Percentiles rank a stretch among this genome's conserved stretches.
These are phyloP conservation scores for Platygyra sinensis DNA, from an alignment of 64 coral and sea anemone species.

Conservation along the genomic window DNA sequence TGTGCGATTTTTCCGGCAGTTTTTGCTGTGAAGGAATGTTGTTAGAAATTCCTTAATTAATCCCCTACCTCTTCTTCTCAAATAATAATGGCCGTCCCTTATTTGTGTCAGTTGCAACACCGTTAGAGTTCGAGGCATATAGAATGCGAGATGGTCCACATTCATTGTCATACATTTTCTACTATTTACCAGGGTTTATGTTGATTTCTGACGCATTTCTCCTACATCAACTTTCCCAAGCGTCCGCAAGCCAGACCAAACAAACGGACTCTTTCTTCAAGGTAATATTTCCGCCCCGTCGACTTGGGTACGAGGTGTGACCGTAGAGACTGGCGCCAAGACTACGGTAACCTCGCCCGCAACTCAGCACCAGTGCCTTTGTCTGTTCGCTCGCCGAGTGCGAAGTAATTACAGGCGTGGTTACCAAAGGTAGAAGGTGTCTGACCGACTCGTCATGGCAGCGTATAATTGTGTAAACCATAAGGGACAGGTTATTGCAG, in stretches of 20 bases:
- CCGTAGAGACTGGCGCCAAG: constrained; percentile 79
- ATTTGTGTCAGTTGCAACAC: too few species aligned
- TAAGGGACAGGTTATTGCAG: constrained; percentile 85
- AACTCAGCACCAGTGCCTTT: constrained; percentile 80
- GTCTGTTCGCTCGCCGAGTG: constrained; percentile 43
- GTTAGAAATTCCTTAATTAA: too few species aligned
- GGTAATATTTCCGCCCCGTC: constrained; percentile 74
- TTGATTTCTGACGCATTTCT: neutral
- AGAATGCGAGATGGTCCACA: neutral
- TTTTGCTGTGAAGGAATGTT: too few species aligned
- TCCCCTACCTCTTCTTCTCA: too few species aligned
- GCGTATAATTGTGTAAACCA: constrained; percentile 91
- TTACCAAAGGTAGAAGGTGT: constrained; percentile 87
- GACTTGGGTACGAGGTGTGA: constrained; percentile 79
- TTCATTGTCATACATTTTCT: neutral
- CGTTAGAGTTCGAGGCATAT: too few species aligned
- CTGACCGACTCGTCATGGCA: constrained; percentile 83
- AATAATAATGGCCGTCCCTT: too few species aligned
- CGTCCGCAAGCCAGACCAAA: constrained; percentile 80
- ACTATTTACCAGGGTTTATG: neutral
- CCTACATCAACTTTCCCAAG: constrained; percentile 63
- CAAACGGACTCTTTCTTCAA: constrained; percentile 77
- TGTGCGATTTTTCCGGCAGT: too few species aligned
- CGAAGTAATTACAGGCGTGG: constrained; percentile 66
- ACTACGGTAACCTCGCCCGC: constrained; percentile 87